Conservation (phyloP, 2,113 vertebrate genomes). For the Taxidea taxus region DNA sequence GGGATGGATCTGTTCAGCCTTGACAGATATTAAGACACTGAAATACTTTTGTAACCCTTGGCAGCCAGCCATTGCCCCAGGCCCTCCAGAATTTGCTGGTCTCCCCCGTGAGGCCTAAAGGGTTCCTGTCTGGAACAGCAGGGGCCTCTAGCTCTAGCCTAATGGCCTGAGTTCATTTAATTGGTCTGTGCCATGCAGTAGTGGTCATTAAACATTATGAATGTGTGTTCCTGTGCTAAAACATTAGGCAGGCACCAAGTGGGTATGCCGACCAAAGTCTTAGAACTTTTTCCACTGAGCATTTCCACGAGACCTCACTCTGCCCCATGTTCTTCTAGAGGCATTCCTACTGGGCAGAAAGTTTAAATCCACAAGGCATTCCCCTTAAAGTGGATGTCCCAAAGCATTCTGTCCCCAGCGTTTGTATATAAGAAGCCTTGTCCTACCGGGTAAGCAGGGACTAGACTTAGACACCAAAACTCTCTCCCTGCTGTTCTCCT, state of each 20-base stretch:
- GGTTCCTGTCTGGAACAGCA: not conserved
- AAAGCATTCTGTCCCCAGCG: not conserved
- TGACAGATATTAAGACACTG: not conserved
- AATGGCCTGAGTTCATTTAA: not conserved
- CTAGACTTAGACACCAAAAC: not conserved
- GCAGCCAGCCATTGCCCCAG: not conserved
- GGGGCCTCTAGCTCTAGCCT: not conserved
- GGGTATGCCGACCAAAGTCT: not conserved
- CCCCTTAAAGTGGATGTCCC: not conserved
- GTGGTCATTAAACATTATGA: not conserved
- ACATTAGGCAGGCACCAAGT: constrained; percentile 10
- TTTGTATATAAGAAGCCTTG: not conserved
- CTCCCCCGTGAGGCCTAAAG: not conserved
- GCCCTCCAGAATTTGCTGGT: not conserved
- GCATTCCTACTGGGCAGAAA: not conserved
- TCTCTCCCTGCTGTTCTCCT: not conserved
- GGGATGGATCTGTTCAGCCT: not conserved
- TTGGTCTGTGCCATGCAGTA: not conserved
- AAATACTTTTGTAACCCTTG: not conserved
- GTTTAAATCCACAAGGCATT: not conserved
- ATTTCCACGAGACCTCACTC: not conserved
- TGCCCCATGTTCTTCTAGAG: not conserved
- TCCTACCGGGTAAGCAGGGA: not conserved
- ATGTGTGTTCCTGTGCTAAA: not conserved
- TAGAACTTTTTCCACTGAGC: not conserved